Evolutionary conservation across 1,140 invertebrate genomes (phyloP).

Genomic region (Dendroctonus valens): DNA sequence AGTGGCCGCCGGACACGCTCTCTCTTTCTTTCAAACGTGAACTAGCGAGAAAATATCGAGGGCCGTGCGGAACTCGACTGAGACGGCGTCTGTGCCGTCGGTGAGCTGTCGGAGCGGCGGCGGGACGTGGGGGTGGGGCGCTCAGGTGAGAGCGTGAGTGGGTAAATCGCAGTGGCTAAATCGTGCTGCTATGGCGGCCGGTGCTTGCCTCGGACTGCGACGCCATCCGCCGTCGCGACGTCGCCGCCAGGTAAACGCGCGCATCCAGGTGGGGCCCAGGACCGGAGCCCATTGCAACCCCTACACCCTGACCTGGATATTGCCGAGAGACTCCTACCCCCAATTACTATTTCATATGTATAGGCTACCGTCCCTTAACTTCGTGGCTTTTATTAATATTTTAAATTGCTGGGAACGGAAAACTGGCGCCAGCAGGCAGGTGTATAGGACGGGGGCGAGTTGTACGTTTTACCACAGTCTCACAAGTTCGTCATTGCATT

Average conservation of each 20-base stretch:
- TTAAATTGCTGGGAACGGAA: slow-evolving; percentile 10
- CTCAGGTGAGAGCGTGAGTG: slow-evolving; percentile 49
- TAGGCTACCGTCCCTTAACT: slow-evolving; percentile 8
- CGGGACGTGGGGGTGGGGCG: slow-evolving; percentile 47
- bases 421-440: slow-evolving; percentile 7
- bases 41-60: slow-evolving; percentile 9
- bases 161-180: slow-evolving; percentile 42
- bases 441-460: neutral
- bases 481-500: no score
- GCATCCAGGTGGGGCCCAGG: slow-evolving; percentile 35
- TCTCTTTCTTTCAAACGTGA: slow-evolving; percentile 17
- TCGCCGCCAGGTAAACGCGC: slow-evolving; percentile 34
- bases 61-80: slow-evolving; percentile 33
- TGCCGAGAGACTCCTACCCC: neutral
- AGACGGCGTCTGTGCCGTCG: slow-evolving; percentile 39
- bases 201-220: slow-evolving; percentile 48
- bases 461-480: no score
- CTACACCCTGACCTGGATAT: slow-evolving; percentile 24
- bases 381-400: slow-evolving; percentile 14
- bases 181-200: slow-evolving; percentile 42
- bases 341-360: slow-evolving; percentile 17
- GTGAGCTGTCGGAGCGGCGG: slow-evolving; percentile 32
- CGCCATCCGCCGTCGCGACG: slow-evolving; percentile 16
- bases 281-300: slow-evolving; percentile 14
- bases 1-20: slow-evolving; percentile 16